These are phyloP conservation scores for Eriocheir sinensis DNA, from an alignment of 1,140 invertebrate genomes.

Conservation along the genomic window DNA sequence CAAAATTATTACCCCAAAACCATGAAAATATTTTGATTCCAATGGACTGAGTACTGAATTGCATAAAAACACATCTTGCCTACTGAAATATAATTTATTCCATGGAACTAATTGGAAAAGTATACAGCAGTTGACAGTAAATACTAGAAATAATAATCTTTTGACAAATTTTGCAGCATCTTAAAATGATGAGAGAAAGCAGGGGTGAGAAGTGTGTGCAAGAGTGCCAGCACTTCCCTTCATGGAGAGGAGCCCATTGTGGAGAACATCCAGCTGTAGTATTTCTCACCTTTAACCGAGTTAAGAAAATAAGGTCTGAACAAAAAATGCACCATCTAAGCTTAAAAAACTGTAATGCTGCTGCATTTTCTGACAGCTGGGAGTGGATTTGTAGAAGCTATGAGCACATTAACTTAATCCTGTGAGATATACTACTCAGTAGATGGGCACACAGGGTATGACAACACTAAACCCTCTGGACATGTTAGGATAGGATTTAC, in stretches of 20 bases:
- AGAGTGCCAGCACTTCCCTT: conserved; percentile 15
- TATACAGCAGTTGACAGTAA: conserved; percentile 73
- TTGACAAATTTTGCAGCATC: conserved; percentile 57
- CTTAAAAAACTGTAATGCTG: conserved; percentile 49
- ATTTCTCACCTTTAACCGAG: conserved; percentile 34
- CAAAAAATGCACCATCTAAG: conserved; percentile 61
- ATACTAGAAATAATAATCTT: conserved; percentile 63
- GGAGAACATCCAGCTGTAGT: conserved; percentile 50
- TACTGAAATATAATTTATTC: conserved; percentile 75
- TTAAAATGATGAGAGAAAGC: conserved; percentile 54
- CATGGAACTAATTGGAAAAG: conserved; percentile 72
- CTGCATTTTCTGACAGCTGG: conserved; percentile 63
- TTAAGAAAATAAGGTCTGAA: conserved; percentile 43
- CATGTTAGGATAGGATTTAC: conserved; percentile 37
- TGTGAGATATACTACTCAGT: conserved; percentile 67
- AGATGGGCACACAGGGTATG: conserved; percentile 34
- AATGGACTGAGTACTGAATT: conserved; percentile 62
- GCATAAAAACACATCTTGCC: conserved; percentile 68
- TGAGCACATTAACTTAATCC: conserved; percentile 71
- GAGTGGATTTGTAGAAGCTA: conserved; percentile 64
- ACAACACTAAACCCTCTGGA: conserved; percentile 54
- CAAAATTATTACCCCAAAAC: background rate
- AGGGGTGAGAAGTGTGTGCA: conserved; percentile 39
- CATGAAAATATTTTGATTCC: conserved; percentile 7
- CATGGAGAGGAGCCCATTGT: conserved; percentile 32